Evolutionary conservation across 2,888 invertebrate genomes (phyloP).

Genomic region (Unio delphinus): DNA sequence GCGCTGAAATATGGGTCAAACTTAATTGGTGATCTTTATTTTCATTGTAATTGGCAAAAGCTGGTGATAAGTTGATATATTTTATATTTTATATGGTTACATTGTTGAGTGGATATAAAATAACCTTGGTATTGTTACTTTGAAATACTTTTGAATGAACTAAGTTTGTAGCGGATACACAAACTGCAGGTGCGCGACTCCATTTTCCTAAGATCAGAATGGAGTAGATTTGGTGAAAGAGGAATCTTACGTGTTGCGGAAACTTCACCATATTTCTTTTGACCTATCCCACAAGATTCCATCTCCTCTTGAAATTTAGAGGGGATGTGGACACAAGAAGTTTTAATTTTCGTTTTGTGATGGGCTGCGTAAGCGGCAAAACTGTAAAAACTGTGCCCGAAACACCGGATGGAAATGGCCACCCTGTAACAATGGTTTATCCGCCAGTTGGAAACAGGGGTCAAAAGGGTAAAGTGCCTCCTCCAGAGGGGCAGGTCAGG

Average conservation of each 20-base stretch:
- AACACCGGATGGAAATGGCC: slow-evolving; percentile 53
- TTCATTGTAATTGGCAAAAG: too few species aligned
- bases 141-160: too few species aligned
- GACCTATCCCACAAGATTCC: neutral
- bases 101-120: too few species aligned
- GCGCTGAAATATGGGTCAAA: too few species aligned
- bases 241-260: neutral
- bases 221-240: too few species aligned
- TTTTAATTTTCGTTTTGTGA: slow-evolving; percentile 53
- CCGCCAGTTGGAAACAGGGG: slow-evolving; percentile 42
- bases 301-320: slow-evolving; percentile 2
- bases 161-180: too few species aligned
- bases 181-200: too few species aligned
- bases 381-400: slow-evolving; percentile 68
- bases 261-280: slow-evolving; percentile 1
- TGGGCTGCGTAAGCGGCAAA: slow-evolving; percentile 69
- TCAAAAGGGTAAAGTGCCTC: slow-evolving; percentile 33
- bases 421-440: slow-evolving; percentile 60
- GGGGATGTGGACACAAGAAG: slow-evolving; percentile 49
- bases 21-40: too few species aligned
- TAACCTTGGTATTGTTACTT: too few species aligned
- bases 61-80: too few species aligned
- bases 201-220: too few species aligned
- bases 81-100: too few species aligned
- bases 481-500: slow-evolving; percentile 44